Conservation (phyloP, 2,797 vertebrate genomes). For the Pipistrellus pygmaeus region DNA sequence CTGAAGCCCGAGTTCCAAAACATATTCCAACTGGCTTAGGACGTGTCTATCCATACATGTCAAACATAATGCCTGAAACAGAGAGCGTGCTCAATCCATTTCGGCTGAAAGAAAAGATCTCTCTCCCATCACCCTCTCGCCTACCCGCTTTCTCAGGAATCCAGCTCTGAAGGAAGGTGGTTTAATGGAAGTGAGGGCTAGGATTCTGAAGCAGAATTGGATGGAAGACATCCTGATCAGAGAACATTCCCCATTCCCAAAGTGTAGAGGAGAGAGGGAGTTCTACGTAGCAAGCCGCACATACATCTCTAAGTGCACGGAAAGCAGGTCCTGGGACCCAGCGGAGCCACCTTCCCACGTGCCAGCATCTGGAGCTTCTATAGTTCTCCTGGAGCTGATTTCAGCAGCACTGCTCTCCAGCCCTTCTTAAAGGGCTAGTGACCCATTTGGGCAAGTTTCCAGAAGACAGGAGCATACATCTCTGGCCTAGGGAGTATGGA, state of each 20-base stretch:
- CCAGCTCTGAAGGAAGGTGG: not conserved
- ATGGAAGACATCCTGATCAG: not conserved
- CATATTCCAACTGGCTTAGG: not conserved
- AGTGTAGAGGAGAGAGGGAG: not conserved
- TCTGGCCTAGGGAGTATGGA: not conserved
- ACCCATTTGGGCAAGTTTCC: not conserved
- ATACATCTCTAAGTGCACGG: not conserved
- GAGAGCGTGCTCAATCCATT: not conserved
- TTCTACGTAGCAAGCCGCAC: not conserved
- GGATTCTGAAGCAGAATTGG: conserved; percentile 9
- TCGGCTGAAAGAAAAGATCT: not conserved
- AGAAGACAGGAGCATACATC: not conserved
- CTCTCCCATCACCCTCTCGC: not conserved
- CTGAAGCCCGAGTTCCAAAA: conserved; percentile 46
- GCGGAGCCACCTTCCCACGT: not conserved
- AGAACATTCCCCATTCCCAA: not conserved
- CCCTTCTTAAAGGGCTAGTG: not conserved
- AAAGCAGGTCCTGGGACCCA: not conserved
- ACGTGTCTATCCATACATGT: not conserved
- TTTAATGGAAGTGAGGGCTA: not conserved
- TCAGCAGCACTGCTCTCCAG: not conserved
- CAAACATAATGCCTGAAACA: not conserved
- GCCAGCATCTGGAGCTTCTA: not conserved
- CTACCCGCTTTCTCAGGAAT: not conserved
- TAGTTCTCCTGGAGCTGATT: not conserved